Percentiles rank a stretch among this genome's conserved stretches.
Conservation (phyloP, 2,113 vertebrate species). For the Anguilla japonica region DNA sequence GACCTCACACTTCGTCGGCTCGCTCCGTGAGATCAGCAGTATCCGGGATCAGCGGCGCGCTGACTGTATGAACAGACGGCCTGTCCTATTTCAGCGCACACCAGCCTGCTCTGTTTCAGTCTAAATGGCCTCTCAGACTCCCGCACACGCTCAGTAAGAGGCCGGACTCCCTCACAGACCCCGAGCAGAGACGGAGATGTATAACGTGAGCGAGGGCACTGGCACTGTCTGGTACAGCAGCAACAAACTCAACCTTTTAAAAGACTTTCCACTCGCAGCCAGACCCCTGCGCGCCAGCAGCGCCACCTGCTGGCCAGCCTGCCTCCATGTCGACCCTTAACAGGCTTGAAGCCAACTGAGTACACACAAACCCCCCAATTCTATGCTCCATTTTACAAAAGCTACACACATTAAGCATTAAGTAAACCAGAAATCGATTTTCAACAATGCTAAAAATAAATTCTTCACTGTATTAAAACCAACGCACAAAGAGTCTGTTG, state of each 20-base stretch:
- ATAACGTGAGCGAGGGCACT: background rate
- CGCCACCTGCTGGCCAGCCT: background rate
- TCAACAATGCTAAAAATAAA: background rate
- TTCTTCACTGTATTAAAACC: background rate
- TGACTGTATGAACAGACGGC: background rate
- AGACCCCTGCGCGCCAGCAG: background rate
- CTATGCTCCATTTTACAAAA: too few relatives aligned
- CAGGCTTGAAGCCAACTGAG: background rate
- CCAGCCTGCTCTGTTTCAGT: background rate
- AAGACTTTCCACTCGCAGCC: background rate
- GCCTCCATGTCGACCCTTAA: background rate
- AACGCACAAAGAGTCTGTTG: background rate
- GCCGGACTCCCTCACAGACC: background rate
- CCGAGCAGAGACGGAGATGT: background rate
- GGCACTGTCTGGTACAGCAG: slow-evolving; percentile 8
- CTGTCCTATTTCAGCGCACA: background rate
- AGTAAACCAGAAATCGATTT: background rate
- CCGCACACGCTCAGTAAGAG: background rate
- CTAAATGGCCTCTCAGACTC: background rate
- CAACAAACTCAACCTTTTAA: background rate
- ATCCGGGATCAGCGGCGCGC: background rate
- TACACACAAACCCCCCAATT: background rate
- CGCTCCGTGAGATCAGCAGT: background rate
- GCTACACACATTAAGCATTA: too few relatives aligned
- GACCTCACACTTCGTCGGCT: background rate